phyloP scores from a whole-genome alignment of 2,113 vertebrate genomes.

The Paralichthys olivaceus region DNA sequence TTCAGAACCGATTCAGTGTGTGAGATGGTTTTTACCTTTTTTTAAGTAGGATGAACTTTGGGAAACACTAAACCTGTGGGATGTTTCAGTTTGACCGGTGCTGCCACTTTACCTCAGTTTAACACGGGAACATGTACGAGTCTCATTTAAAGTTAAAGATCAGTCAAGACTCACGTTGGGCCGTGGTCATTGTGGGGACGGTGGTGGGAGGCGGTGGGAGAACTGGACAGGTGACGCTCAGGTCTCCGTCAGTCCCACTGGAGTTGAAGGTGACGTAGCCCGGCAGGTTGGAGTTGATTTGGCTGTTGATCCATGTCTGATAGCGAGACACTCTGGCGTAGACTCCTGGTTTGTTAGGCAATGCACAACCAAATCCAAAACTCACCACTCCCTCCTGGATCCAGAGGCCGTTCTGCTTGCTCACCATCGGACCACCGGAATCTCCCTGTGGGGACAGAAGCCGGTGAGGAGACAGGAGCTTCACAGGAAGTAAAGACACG shows the following conservation, averaged over 20 bases:
- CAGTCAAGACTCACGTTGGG: conserved; percentile 8
- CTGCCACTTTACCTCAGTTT: neutral
- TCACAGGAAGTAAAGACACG: neutral
- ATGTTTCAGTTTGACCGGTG: too few relatives aligned
- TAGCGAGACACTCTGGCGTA: conserved; percentile 85
- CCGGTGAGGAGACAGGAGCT: neutral
- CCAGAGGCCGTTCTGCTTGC: conserved; percentile 80
- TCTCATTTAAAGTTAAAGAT: too few relatives aligned
- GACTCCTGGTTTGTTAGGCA: conserved; percentile 85
- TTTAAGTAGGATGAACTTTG: too few relatives aligned
- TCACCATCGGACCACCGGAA: conserved; percentile 88
- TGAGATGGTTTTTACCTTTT: too few relatives aligned
- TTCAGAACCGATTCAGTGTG: too few relatives aligned
- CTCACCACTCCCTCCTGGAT: conserved; percentile 87
- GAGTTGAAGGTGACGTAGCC: conserved; percentile 64
- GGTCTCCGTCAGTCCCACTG: conserved; percentile 59
- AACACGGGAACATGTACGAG: neutral
- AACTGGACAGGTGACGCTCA: conserved; percentile 25
- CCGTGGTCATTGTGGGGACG: neutral
- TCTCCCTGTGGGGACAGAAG: conserved; percentile 82
- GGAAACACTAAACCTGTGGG: too few relatives aligned
- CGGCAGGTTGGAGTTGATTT: conserved; percentile 25
- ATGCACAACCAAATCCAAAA: conserved; percentile 85
- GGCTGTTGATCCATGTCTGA: conserved; percentile 82
- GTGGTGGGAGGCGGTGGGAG: neutral